Base-by-base conservation (phyloP, 2,113 vertebrate genomes). In the Pachypanchax playfairii region DNA sequence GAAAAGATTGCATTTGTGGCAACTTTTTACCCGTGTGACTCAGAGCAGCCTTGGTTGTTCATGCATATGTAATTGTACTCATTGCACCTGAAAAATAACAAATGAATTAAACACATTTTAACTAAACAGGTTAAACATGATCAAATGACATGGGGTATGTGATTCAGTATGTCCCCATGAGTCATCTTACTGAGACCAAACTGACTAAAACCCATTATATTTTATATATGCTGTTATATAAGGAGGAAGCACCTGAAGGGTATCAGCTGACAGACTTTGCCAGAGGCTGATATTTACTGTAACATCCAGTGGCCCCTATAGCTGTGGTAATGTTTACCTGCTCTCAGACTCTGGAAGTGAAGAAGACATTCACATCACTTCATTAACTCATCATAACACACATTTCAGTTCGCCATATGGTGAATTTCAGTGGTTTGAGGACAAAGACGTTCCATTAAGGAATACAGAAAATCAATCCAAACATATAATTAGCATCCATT, bases 11-110 rank as follows among this genome's bases (percentile, higher is more conserved):
- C 54, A 61, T 74, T 35, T 55, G 66, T 39, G 66, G 52, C n/a
- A 73, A 48, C 60, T 39, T 17, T 77, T 84, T 77, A 54, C 61
- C 65, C 46, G 51, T 75, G 47, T 60, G 79, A 80, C 68, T 65
- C 62, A 62, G 60, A 43, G 25, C 25, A 59, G 35, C 20, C 54
- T 36, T 35, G 21, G 31, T 53, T 59, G 72, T 39, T 70, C 56
- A 63, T 67, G 57, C 9, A 18, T 47, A 46, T 49, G 39, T 33
- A 59, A 54, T 35, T 59, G 54, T 43, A 63, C 43, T 52, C 49
- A 15, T 17, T 67, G n/a, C n/a, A 54, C 29, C n/a, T 47, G 11
- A 25, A 43, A 64, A 62, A 51, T 57, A 17, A 14, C 14, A 64
- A 65, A 61, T 43, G 18, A 47, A 56, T 58, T 31, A 7, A 18